A percentile compares a stretch with the other conserved stretches of the same genome.
Conservation (phyloP, 2,888 invertebrate genomes). For the Eristalis pertinax region DNA sequence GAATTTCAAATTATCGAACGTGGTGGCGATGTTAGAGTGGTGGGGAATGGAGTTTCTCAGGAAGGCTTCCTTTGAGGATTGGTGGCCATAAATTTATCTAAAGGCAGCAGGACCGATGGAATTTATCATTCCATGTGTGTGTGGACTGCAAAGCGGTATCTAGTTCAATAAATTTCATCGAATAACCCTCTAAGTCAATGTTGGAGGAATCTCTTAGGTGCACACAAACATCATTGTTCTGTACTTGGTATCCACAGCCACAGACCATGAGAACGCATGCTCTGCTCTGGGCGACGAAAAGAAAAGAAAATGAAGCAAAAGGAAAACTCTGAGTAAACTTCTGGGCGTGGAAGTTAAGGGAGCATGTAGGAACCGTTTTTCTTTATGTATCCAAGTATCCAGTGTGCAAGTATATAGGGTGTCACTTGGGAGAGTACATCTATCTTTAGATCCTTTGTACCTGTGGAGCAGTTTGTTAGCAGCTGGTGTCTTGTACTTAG, state of each 20-base stretch:
- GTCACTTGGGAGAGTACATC: constrained; percentile 61
- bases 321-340: constrained; percentile 32
- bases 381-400: constrained; percentile 19
- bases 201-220: constrained; percentile 47
- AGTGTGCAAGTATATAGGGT: constrained; percentile 32
- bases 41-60: constrained; percentile 55
- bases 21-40: constrained; percentile 15
- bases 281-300: constrained; percentile 40
- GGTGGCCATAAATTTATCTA: constrained; percentile 65
- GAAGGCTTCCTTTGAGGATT: constrained; percentile 52
- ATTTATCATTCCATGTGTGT: constrained; percentile 55
- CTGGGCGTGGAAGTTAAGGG: constrained; percentile 66
- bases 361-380: constrained; percentile 59
- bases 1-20: constrained; percentile 73
- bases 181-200: constrained; percentile 64
- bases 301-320: constrained; percentile 36
- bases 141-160: constrained; percentile 59
- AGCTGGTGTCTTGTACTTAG: constrained; percentile 39
- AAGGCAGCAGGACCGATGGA: constrained; percentile 51
- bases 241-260: constrained; percentile 45
- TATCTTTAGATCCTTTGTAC: constrained; percentile 62
- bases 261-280: constrained; percentile 66
- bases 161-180: constrained; percentile 70
- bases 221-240: constrained; percentile 28
- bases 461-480: constrained; percentile 60